phyloP scores from a whole-genome alignment of 2,113 vertebrate genomes.

The Lontra canadensis region DNA sequence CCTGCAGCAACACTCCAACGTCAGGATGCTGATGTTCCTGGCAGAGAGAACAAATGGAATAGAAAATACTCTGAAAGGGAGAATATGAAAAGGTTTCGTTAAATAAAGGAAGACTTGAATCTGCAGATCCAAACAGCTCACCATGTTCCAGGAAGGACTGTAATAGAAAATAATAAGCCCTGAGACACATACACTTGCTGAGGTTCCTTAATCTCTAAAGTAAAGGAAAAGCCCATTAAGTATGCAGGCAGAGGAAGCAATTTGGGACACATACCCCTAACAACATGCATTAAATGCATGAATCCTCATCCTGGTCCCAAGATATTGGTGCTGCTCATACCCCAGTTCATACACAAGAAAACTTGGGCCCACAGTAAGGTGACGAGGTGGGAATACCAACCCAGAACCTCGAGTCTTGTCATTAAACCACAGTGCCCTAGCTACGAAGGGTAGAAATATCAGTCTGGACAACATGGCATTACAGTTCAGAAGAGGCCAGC shows the following conservation, averaged over 20 bases:
- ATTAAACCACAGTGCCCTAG: background rate
- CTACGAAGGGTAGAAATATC: background rate
- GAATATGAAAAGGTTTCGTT: background rate
- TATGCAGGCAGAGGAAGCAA: background rate
- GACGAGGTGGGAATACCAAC: background rate
- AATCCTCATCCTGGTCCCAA: background rate
- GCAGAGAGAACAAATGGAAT: background rate
- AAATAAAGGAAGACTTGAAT: background rate
- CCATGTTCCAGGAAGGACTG: background rate
- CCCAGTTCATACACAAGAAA: background rate
- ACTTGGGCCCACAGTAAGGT: background rate
- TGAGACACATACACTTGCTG: background rate
- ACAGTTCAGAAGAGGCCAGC: background rate
- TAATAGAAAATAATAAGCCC: background rate
- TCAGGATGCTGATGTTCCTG: background rate
- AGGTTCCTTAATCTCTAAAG: background rate
- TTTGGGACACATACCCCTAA: background rate
- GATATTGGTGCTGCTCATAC: background rate
- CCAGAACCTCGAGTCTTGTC: background rate
- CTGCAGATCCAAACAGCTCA: background rate
- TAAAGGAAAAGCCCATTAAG: background rate
- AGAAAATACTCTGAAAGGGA: background rate
- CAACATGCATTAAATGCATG: background rate
- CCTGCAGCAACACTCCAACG: background rate
- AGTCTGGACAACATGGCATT: background rate